These are phyloP conservation scores for Muscicapa striata DNA, from an alignment of 2,797 vertebrate species.

Conservation along the genomic window DNA sequence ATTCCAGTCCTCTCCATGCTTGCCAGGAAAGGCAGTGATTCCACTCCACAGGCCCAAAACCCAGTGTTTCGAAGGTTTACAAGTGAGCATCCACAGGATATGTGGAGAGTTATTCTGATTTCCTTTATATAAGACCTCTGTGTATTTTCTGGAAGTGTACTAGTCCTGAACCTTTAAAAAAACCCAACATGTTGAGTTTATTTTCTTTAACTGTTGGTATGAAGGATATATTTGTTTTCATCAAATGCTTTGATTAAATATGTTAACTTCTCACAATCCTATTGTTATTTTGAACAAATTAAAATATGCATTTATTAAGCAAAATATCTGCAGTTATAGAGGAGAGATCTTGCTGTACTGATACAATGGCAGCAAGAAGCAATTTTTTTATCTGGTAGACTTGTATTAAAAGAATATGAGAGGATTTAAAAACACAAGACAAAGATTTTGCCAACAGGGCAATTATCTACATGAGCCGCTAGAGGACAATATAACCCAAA, in stretches of 20 bases:
- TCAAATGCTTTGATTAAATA: background rate
- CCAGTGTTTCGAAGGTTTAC: fast-evolving
- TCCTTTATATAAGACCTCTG: background rate
- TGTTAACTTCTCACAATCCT: background rate
- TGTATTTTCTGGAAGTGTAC: background rate
- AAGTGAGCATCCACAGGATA: background rate
- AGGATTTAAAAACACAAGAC: background rate
- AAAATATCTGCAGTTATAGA: background rate
- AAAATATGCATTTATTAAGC: background rate
- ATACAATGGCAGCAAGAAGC: background rate
- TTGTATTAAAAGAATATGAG: background rate
- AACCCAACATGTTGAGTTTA: background rate
- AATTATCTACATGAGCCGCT: conserved; percentile 1
- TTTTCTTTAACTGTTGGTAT: background rate
- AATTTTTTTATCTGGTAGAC: background rate
- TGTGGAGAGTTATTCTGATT: background rate
- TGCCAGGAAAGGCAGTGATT: background rate
- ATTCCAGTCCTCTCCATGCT: background rate
- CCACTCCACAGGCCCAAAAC: background rate
- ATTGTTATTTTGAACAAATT: background rate
- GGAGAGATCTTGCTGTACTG: background rate
- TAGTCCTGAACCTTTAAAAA: background rate
- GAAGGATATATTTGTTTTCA: background rate
- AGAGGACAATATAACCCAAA: conserved; percentile 44
- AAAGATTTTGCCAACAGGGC: background rate